phyloP scores from a whole-genome alignment of 2,113 vertebrate species.

The Promerops cafer region DNA sequence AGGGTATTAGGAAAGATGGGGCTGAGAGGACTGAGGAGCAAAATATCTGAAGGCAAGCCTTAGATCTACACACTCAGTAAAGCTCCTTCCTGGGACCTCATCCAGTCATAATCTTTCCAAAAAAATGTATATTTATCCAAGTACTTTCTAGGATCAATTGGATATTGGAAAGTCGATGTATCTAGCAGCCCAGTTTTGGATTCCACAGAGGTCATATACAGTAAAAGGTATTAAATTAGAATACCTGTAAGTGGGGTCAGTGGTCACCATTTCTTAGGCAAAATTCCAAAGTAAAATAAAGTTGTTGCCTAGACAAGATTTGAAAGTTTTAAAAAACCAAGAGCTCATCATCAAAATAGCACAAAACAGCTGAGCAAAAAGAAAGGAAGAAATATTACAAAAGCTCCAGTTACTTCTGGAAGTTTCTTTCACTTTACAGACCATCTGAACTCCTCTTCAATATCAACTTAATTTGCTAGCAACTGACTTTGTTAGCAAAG shows the following conservation, averaged over 20 bases:
- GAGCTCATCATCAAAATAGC: not conserved
- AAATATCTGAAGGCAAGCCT: not conserved
- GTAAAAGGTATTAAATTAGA: not conserved
- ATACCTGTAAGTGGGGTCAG: not conserved
- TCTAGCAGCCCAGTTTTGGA: not conserved
- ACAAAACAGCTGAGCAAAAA: not conserved
- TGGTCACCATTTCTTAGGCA: not conserved
- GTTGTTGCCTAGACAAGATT: not conserved
- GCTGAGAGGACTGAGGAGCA: not conserved
- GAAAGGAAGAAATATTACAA: not conserved
- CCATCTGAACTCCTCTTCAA: not conserved
- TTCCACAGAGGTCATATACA: not conserved
- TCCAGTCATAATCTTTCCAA: not conserved
- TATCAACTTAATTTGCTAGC: not conserved
- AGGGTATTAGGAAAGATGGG: not conserved
- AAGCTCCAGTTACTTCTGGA: not conserved
- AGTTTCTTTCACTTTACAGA: conserved; percentile 6
- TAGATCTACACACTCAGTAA: not conserved
- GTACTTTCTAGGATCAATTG: not conserved
- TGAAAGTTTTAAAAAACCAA: not conserved
- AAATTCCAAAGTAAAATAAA: not conserved
- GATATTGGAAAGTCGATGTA: not conserved
- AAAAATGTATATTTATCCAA: not conserved
- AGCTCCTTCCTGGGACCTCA: not conserved
- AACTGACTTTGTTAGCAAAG: not conserved